phyloP scores from a whole-genome alignment of 1,140 invertebrate genomes.

The Liolophura sinensis region DNA sequence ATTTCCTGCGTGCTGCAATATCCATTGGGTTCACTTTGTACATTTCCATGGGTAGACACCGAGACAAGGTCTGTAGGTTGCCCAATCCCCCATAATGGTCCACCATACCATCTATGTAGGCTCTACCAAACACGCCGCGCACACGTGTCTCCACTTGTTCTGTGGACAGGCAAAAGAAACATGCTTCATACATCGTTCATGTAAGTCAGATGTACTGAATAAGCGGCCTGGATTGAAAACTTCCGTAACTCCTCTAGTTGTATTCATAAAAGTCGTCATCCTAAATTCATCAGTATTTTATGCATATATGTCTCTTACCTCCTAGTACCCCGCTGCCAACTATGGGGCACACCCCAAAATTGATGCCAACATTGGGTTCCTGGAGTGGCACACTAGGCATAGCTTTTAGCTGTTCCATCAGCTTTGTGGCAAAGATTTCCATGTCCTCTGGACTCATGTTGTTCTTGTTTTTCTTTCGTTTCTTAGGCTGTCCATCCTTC shows the following conservation, averaged over 20 bases:
- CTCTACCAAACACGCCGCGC: conserved; percentile 73
- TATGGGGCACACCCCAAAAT: conserved; percentile 78
- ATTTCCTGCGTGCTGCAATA: conserved; percentile 15
- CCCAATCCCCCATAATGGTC: conserved; percentile 34
- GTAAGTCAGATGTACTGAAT: too few relatives aligned
- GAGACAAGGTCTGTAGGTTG: background rate
- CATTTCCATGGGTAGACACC: background rate
- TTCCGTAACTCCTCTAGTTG: background rate
- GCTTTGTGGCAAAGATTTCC: conserved; percentile 84
- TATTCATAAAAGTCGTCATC: too few relatives aligned
- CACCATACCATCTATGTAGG: conserved; percentile 32
- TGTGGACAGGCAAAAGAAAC: too few relatives aligned
- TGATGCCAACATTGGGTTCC: conserved; percentile 83
- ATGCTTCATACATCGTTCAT: too few relatives aligned
- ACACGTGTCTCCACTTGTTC: conserved; percentile 70
- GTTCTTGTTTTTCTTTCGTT: conserved; percentile 3
- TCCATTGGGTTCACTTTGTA: too few relatives aligned
- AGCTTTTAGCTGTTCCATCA: conserved; percentile 81
- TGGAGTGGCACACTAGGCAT: conserved; percentile 83
- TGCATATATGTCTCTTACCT: conserved; percentile 61
- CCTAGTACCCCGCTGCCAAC: conserved; percentile 73
- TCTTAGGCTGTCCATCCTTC: conserved; percentile 8
- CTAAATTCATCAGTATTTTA: conserved; percentile 22
- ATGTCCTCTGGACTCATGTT: conserved; percentile 84
- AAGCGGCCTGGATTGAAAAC: background rate